A percentile compares a stretch with the other conserved stretches of the same genome.
phyloP scores from a whole-genome alignment of 2,113 vertebrate genomes.

The Sus scrofa region DNA sequence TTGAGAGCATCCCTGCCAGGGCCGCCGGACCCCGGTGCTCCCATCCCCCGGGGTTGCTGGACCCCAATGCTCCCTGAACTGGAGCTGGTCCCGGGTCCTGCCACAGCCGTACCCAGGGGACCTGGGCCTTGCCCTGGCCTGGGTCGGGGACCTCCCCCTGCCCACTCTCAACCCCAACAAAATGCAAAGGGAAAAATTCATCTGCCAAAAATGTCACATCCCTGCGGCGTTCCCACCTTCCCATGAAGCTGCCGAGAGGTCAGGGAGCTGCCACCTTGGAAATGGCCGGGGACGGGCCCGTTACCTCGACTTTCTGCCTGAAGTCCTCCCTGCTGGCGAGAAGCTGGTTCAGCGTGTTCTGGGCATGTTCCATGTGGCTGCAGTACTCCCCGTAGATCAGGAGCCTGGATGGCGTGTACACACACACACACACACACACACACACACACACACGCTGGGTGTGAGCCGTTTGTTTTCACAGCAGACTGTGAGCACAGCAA shows the following conservation, averaged over 20 bases:
- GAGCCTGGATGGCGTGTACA: conserved; percentile 88
- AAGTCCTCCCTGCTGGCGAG: conserved; percentile 94
- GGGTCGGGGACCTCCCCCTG: not conserved
- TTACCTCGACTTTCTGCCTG: conserved; percentile 96
- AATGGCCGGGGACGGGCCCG: rapidly evolving
- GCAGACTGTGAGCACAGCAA: rapidly evolving
- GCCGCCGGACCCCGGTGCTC: not conserved
- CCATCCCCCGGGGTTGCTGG: not conserved
- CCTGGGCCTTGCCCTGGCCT: not conserved
- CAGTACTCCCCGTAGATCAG: conserved; percentile 98
- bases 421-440: rapidly evolving
- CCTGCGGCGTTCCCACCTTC: rapidly evolving
- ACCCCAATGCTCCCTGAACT: rapidly evolving
- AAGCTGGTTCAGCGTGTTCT: conserved; percentile 96
- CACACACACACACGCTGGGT: rapidly evolving
- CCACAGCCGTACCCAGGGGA: not conserved
- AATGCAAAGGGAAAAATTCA: not conserved
- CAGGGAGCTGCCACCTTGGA: rapidly evolving
- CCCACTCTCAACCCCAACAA: not conserved
- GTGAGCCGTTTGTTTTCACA: rapidly evolving
- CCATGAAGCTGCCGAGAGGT: rapidly evolving
- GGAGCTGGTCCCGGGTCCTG: not conserved
- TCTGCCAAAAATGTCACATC: rapidly evolving
- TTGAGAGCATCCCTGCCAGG: rapidly evolving
- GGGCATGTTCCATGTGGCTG: conserved; percentile 97